Base-by-base conservation (phyloP, 2,888 invertebrate species). In the Leucophenga maculata region DNA sequence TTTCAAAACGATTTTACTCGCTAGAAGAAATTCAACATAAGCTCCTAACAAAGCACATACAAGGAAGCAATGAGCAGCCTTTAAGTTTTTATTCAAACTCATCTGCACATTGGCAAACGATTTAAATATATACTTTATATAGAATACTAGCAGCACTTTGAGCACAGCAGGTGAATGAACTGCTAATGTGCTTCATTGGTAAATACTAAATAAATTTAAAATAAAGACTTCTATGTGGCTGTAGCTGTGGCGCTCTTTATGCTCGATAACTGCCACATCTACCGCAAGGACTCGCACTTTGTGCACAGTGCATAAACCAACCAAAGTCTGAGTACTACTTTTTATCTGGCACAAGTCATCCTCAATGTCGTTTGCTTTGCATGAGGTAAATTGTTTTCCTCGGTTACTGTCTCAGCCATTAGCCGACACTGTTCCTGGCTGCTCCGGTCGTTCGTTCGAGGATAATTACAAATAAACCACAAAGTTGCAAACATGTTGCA, bases 381-480 rank as follows among this genome's bases (percentile, higher is more conserved):
- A 64, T 64, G 62, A 6, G 72, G 72, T 72, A 80, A 82, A 80
- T 75, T 75, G 74, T 67, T 72, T 71, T 65, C 72, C 71, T 77
- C 69, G 66, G 73, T n/a, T 31, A 14, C 69, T 65, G 55, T 26
- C 22, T 50, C 16, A 50, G 3, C 26, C 26, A 22, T 55, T 64
- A 13, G n/a, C 74, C 73, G 71, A 79, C 72, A 71, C 74, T 74
- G 75, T 74, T 69, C 48, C 46, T 46, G n/a, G 9, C 16, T 64
- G 62, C 50, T 60, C 26, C 70, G 76, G 54, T 6, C 39, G 76
- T 78, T 67, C 55, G 69, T 69, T 69, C 69, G 70, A 71, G 84
- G 73, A 83, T 81, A 81, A 81, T 81, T 81, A 84, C 83, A 84
- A 81, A 83, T 75, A 79, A 81, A 75, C 80, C 83, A 83, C 80